phyloP scores from a whole-genome alignment of 2,113 vertebrate species.

The Cichladusa arquata region DNA sequence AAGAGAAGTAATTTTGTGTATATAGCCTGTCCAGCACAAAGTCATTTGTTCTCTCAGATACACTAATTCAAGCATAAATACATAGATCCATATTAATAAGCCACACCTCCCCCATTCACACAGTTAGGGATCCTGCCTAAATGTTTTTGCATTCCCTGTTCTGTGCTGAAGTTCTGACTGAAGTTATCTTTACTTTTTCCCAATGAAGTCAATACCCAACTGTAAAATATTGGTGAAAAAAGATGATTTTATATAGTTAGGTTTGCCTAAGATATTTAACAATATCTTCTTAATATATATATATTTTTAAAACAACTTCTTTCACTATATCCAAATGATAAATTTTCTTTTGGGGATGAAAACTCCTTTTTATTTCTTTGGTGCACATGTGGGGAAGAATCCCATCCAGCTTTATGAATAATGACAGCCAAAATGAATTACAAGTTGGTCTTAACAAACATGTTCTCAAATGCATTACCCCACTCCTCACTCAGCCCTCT shows the following conservation, averaged over 20 bases:
- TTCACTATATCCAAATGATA: neutral
- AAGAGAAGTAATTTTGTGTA: constrained; percentile 53
- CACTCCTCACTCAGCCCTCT: constrained; percentile 33
- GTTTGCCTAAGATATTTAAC: neutral
- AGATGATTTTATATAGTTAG: fast-evolving
- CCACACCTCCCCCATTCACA: neutral
- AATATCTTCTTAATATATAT: neutral
- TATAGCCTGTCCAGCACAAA: constrained; percentile 35
- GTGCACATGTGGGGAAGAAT: neutral
- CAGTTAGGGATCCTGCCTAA: neutral
- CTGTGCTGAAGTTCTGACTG: neutral
- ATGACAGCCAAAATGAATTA: constrained; percentile 50
- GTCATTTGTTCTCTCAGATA: constrained; percentile 40
- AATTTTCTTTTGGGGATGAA: neutral
- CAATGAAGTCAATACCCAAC: neutral
- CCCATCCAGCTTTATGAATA: constrained; percentile 17
- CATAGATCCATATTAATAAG: constrained; percentile 30
- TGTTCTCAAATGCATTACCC: constrained; percentile 50
- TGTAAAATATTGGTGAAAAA: neutral
- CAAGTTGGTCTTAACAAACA: constrained; percentile 58
- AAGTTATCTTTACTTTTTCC: neutral
- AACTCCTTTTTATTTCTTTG: neutral
- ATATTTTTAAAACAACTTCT: neutral
- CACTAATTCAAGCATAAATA: constrained; percentile 59
- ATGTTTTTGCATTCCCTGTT: neutral